Evolutionary conservation across 2,888 invertebrate genomes (phyloP), one percentile per base, ranked within the genome.

Genomic region (Apamea monoglypha): DNA sequence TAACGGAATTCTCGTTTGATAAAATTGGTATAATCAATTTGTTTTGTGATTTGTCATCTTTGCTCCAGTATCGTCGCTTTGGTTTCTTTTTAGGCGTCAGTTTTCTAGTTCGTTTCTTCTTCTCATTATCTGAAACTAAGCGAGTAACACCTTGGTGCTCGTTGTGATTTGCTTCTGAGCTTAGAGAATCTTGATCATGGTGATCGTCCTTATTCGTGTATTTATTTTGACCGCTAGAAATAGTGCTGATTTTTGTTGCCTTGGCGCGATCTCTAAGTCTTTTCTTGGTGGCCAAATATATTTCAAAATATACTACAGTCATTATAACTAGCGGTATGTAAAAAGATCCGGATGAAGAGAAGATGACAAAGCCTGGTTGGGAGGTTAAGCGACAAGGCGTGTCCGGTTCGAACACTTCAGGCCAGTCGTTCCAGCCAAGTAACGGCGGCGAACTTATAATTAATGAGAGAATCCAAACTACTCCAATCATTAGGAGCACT

Each of bases 341-440:
- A 97, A 99, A 99, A 0, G 99, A 99, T 59, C 99, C 99, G 32
- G 98, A 97, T 0, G 99, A 98, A 6, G 99, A 99, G 93, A 99
- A 99, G 86, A 99, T 97, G 74, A 99, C 98, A 94, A 99, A 99
- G 25, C 99, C 99, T 84, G 98, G 98, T 90, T 99, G 98, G 18
- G 98, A 98, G 3, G 99, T 99, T 77, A 99, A 96, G 90, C 98
- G 98, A 92, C 99, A 99, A 8, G 98, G 98, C 47, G 98, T 98
- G 67, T 98, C 97, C 1, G 98, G 98, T 86, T 98, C 97, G 80
- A 99, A 98, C 70, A 98, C 98, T 68, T 98, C 98, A 0, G 99
- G 99, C 99, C 99, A 99, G 95, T 99, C 99, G 92, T 99, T 99
- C 99, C 99, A 99, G 0, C 99, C 99, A 36, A 99, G 97, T 78